Conservation (phyloP, 1,140 invertebrate species). For the Pogonomyrmex barbatus region DNA sequence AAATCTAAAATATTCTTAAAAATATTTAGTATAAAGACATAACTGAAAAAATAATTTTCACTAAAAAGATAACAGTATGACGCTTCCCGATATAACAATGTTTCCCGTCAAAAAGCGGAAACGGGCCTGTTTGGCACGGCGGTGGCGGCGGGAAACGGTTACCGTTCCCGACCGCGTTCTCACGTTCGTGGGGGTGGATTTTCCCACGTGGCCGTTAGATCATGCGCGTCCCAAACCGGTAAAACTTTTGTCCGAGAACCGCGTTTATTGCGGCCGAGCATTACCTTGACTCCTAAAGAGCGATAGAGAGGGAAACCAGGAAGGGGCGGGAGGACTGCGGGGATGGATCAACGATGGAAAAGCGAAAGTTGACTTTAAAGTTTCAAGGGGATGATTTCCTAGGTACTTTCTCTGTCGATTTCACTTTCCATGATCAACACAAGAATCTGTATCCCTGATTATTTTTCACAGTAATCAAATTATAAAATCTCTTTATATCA, state of each 20-base stretch:
- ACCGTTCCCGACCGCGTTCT: constrained; percentile 55
- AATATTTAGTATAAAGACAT: constrained; percentile 6
- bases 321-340: constrained; percentile 42
- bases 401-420: constrained; percentile 1
- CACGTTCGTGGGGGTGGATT: constrained; percentile 73
- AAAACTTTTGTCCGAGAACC: constrained; percentile 78
- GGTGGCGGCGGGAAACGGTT: constrained; percentile 41
- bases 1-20: not conserved
- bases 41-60: not conserved
- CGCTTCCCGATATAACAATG: not conserved
- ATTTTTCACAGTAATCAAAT: not conserved
- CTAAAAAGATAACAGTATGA: not conserved
- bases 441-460: not conserved
- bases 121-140: not conserved
- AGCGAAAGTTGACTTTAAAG: constrained; percentile 84
- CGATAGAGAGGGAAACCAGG: constrained; percentile 68
- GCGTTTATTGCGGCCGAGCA: constrained; percentile 81
- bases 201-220: constrained; percentile 83
- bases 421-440: constrained; percentile 8
- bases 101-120: constrained; percentile 27
- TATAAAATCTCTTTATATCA: not conserved
- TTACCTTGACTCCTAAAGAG: constrained; percentile 80
- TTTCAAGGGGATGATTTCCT: constrained; percentile 80
- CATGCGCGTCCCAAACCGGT: constrained; percentile 76
- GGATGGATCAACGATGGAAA: constrained; percentile 72